Conservation (phyloP, 2,113 vertebrate species). For the Chionomys nivalis region DNA sequence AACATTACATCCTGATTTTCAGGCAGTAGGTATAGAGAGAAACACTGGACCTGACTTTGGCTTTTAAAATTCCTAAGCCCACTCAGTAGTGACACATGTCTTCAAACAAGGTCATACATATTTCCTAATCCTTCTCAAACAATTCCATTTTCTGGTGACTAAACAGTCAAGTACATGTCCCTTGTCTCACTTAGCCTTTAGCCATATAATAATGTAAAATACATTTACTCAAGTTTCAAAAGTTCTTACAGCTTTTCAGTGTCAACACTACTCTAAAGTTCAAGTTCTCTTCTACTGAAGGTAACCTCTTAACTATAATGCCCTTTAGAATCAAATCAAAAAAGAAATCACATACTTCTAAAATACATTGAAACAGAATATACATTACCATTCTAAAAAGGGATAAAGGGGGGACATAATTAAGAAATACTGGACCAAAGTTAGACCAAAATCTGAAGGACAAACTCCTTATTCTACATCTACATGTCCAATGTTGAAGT, state of each 20-base stretch:
- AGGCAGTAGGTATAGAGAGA: background rate
- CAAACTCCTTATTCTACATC: background rate
- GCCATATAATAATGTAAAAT: background rate
- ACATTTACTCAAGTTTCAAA: background rate
- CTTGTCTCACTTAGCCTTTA: background rate
- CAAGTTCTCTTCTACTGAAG: background rate
- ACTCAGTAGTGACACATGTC: background rate
- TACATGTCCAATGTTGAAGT: background rate
- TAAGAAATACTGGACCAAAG: background rate
- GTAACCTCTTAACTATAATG: background rate
- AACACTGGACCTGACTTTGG: background rate
- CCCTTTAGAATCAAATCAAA: background rate
- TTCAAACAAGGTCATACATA: background rate
- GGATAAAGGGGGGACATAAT: too few relatives aligned
- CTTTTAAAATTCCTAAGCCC: background rate
- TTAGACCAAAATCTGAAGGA: background rate
- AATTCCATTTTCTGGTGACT: background rate
- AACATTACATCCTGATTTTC: background rate
- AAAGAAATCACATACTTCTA: background rate
- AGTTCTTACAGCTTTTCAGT: background rate
- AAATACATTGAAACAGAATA: background rate
- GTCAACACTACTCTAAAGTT: background rate
- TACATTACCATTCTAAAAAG: background rate
- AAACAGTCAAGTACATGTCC: background rate
- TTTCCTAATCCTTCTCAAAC: background rate